Conservation (phyloP, 2,797 vertebrate genomes). For the Arnoldichthys spilopterus region DNA sequence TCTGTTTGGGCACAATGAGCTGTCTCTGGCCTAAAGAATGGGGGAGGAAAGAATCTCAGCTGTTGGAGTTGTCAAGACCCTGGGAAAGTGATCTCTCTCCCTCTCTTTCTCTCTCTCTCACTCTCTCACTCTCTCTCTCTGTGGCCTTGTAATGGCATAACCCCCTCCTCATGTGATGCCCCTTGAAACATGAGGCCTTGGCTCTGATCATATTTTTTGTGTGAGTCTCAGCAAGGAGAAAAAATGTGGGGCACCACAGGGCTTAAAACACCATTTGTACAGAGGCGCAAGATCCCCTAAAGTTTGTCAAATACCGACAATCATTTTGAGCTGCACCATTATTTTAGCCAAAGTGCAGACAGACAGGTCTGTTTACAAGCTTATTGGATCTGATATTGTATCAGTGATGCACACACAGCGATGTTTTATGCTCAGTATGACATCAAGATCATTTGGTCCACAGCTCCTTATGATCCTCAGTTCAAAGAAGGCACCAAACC, state of each 20-base stretch:
- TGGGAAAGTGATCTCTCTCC: conserved; percentile 72
- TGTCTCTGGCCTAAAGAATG: conserved; percentile 52
- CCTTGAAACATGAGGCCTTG: conserved; percentile 55
- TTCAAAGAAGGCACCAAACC: no score
- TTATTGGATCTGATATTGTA: conserved; percentile 29
- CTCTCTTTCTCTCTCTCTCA: conserved; percentile 35
- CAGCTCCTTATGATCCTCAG: no score
- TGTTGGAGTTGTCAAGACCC: conserved; percentile 76
- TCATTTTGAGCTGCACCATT: conserved; percentile 24
- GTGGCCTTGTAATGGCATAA: conserved; percentile 41
- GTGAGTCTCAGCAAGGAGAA: conserved; percentile 58
- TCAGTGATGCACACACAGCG: background rate
- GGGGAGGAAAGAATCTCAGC: conserved; percentile 70
- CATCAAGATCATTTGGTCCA: no score
- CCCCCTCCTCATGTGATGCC: conserved; percentile 46
- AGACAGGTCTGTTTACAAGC: conserved; percentile 32
- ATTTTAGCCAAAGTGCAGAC: conserved; percentile 15
- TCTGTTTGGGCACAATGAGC: conserved; percentile 68
- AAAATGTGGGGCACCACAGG: conserved; percentile 49
- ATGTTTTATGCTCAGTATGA: no score
- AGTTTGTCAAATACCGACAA: conserved; percentile 54
- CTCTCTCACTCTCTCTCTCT: conserved; percentile 21
- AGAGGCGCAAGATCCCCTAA: conserved; percentile 57
- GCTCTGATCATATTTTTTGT: conserved; percentile 70
- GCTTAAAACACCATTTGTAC: conserved; percentile 64